Evolutionary conservation across 1,140 invertebrate species (phyloP), one percentile per base, ranked within the genome.

Genomic region (Brachionus rubens): DNA sequence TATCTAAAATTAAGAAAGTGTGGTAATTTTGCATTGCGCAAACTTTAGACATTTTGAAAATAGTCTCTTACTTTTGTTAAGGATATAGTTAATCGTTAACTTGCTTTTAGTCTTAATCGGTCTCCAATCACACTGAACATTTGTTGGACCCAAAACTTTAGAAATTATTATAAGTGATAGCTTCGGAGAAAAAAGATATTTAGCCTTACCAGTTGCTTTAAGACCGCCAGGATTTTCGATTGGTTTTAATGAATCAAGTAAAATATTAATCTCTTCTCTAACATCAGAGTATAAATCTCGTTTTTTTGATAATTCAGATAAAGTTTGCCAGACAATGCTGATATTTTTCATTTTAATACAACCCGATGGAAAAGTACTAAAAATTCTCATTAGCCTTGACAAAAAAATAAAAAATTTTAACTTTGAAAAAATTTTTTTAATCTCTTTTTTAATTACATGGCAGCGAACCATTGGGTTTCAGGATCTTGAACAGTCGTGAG

Each of bases 381-480:
- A 54, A 50, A 72, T 36, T 33, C 68, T 48, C 16, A 72, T 12
- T 21, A 72, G 16, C 68, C 68, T 72, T 48, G 7, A 48, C 3
- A 52, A 52, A 52, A 52, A 24, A n/a, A 19, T 33, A 0, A 16
- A 7, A 33, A 59, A 16, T 36, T 59, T 36, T 52, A 36, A 16
- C 14, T 12, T 33, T 36, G 19, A 59, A 59, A 28, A 36, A 36
- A 9, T n/a, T n/a, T n/a, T n/a, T n/a, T n/a, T 5, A 36, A 46
- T 4, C 43, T 3, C 5, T 16, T 12, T 19, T 19, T 12, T 12
- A 56, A 10, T 82, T 80, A 85, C 83, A 85, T 83, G 50, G 82
- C 83, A 76, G 82, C 81, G 81, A 85, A 85, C 83, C 83, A 85
- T 4, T 81, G 81, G 14, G 82, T 84, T 72, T 85, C 83, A 70